Base-by-base conservation (phyloP, 2,888 invertebrate species). In the Adineta ricciae region DNA sequence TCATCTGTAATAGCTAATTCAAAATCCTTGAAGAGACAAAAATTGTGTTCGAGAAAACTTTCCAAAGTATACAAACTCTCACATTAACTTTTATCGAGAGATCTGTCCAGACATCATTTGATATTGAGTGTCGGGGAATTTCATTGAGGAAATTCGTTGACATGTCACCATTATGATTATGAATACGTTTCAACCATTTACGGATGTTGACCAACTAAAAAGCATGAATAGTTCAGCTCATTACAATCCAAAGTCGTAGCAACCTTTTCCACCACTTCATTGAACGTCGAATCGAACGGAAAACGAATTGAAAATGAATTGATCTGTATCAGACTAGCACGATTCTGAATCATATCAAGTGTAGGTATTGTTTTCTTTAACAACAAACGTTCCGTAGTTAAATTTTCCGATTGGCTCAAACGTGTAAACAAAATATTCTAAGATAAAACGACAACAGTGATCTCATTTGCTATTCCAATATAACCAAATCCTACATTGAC, bases 1-100 rank as follows among this genome's bases (percentile, higher is more conserved):
- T 85, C 85, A 50, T 85, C 85, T n/a, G 52, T 73, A 21, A 85
- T 85, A n/a, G 82, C 41, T 46, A 85, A 56, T 46, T 78, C 83
- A n/a, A 85, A n/a, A 32, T 85, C 54, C 64, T 83, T 56, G 54
- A 4, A 27, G 50, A 82, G 36, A 78, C 32, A 46, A 50, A 50
- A 50, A 50, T 2, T 2, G 5, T 7, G 14, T 50, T 16, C 14
- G 19, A 14, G 11, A 14, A 78, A 9, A 41, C 3, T 24, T 19
- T 46, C 5, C 46, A 46, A 24, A 78, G 14, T 24, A 41, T 11
- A 78, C 78, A n/a, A n/a, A n/a, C n/a, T n/a, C n/a, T 24, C 24
- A 78, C 78, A 78, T 41, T 78, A 1, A 38, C 24, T 78, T 78
- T 78, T 9, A 78, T 78, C 11, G 41, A 38, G 38, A 78, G 9